phyloP scores from a whole-genome alignment of 2,888 invertebrate genomes.

The Linhomoeus sp. region DNA sequence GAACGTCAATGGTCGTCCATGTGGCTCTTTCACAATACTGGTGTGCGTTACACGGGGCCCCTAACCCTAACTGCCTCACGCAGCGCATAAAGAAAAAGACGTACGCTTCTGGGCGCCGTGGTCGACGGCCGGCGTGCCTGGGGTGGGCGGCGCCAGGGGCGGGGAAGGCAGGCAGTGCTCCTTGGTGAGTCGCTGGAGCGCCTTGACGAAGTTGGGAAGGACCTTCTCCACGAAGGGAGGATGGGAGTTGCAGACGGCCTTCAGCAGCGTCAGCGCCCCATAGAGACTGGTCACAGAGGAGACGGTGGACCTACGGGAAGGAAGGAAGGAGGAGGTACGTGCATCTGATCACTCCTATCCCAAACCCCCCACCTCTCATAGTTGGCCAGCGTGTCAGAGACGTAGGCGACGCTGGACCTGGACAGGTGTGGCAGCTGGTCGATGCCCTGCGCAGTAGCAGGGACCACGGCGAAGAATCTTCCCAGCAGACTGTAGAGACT shows the following conservation, averaged over 20 bases:
- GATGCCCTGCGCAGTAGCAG: conserved; percentile 39
- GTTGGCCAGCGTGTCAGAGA: conserved; percentile 53
- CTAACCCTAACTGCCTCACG: too few relatives aligned
- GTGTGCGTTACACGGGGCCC: too few relatives aligned
- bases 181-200: conserved; percentile 60
- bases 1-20: conserved; percentile 7
- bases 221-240: conserved; percentile 68
- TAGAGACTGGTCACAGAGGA: conserved; percentile 42
- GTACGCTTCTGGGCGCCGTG: too few relatives aligned
- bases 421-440: conserved; percentile 79
- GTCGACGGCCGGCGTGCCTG: too few relatives aligned
- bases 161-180: background rate
- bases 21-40: too few relatives aligned
- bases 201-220: conserved; percentile 70
- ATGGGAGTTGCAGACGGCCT: conserved; percentile 80
- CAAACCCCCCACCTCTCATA: conserved; percentile 51
- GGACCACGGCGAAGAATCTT: conserved; percentile 48
- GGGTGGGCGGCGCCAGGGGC: background rate
- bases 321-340: background rate
- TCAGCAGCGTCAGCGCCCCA: conserved; percentile 82
- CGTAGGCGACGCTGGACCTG: conserved; percentile 56
- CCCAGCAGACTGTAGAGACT: conserved; percentile 67
- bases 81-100: too few relatives aligned
- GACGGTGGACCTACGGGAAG: background rate
- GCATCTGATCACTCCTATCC: background rate